These are phyloP conservation scores for Boloria selene DNA, from an alignment of 2,888 invertebrate species.

Conservation along the genomic window DNA sequence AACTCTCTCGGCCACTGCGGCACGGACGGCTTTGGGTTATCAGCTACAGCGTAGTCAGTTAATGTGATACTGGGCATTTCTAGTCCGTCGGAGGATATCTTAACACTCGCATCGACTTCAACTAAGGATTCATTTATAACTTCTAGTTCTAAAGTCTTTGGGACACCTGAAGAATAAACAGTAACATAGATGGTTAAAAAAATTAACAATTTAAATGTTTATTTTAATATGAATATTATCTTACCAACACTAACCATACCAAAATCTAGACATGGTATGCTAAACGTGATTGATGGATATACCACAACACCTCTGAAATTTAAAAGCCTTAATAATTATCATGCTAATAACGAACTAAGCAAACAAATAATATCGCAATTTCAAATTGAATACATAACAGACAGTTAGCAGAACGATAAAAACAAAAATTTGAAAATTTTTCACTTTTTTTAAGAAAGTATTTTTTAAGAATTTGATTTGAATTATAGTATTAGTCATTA, in stretches of 20 bases:
- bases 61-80: conserved; percentile 75
- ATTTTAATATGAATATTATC: conserved; percentile 27
- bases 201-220: neutral
- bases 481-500: no score
- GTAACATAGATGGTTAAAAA: neutral
- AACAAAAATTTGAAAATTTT: no score
- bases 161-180: conserved; percentile 65
- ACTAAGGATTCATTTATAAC: conserved; percentile 82
- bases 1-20: conserved; percentile 81
- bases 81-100: conserved; percentile 79
- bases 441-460: no score
- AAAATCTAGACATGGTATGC: conserved; percentile 79
- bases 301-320: conserved; percentile 83
- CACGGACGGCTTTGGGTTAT: conserved; percentile 63
- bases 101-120: conserved; percentile 75
- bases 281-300: conserved; percentile 82
- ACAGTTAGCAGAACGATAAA: no score
- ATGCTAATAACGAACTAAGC: no score
- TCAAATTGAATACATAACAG: no score
- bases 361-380: no score
- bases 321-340: conserved; percentile 1
- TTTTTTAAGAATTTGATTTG: no score
- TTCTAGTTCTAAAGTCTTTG: conserved; percentile 66
- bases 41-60: conserved; percentile 67
- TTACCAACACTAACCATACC: conserved; percentile 82